A percentile compares a stretch with the other conserved stretches of the same genome.
Conservation (phyloP, 2,797 vertebrate species). For the Tokudaia tokunoshimensis region DNA sequence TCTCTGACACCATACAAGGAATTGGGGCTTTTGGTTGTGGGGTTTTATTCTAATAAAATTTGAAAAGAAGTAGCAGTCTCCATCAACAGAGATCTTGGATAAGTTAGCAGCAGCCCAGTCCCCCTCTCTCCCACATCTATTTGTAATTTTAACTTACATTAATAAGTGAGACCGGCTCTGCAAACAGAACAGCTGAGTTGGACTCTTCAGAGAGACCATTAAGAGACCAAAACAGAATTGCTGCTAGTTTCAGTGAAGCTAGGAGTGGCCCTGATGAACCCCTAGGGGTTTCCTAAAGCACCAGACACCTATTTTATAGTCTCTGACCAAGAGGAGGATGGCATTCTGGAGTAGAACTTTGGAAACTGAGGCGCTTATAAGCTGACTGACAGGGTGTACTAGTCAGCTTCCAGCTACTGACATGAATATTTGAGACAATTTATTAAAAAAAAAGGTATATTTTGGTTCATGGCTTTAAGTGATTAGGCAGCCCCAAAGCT, state of each 20-base stretch:
- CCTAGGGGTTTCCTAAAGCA: background rate
- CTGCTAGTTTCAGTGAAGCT: background rate
- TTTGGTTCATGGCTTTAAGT: background rate
- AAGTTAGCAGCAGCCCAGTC: background rate
- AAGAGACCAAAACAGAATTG: background rate
- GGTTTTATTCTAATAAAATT: background rate
- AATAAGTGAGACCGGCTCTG: constrained; percentile 20
- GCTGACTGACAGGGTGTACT: background rate
- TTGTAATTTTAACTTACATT: constrained; percentile 45
- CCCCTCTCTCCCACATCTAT: background rate
- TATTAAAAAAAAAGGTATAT: background rate
- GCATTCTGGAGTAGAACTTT: background rate
- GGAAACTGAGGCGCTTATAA: background rate
- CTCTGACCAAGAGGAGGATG: background rate
- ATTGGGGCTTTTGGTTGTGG: background rate
- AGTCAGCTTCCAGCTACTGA: background rate
- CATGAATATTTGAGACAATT: background rate
- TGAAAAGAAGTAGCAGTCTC: background rate
- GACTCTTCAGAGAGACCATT: background rate
- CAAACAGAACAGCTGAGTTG: background rate
- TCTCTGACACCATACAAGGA: background rate
- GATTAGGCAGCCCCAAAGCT: background rate
- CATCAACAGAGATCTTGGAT: background rate
- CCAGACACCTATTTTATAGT: background rate
- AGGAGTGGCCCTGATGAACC: rapidly evolving